Conservation (phyloP, 2,888 invertebrate species). For the Eupithecia pulchellata region DNA sequence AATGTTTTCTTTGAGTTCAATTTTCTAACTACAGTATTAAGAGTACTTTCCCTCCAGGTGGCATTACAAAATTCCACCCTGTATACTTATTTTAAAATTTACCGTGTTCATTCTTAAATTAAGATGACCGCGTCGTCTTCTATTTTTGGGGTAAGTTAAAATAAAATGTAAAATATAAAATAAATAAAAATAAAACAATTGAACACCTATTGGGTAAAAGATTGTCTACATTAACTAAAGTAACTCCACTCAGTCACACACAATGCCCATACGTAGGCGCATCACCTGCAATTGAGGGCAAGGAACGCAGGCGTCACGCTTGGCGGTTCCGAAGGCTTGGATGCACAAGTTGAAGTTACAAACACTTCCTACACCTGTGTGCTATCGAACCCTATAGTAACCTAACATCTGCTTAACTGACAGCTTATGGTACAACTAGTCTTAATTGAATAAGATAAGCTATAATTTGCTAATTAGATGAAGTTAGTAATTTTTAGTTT, state of each 20-base stretch:
- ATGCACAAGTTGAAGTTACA: neutral
- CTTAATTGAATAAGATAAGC: neutral
- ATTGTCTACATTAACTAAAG: conserved; percentile 1
- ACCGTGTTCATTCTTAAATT: neutral
- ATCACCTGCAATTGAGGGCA: conserved; percentile 25
- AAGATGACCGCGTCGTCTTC: neutral
- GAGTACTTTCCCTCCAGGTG: too few species aligned
- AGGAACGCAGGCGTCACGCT: conserved; percentile 29
- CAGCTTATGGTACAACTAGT: neutral
- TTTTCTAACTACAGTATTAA: too few species aligned
- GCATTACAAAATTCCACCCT: too few species aligned
- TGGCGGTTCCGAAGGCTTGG: conserved; percentile 19
- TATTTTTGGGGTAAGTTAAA: too few species aligned
- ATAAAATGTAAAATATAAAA: too few species aligned
- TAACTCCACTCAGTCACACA: conserved; percentile 22
- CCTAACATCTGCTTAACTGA: neutral
- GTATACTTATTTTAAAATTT: too few species aligned
- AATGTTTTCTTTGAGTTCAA: too few species aligned
- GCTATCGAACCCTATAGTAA: neutral
- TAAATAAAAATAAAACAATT: too few species aligned
- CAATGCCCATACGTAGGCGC: conserved; percentile 4
- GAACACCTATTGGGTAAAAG: too few species aligned
- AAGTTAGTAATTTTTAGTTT: neutral
- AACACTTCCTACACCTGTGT: conserved; percentile 1
- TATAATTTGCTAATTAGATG: neutral